Evolutionary conservation across 2,888 invertebrate species (phyloP).

Genomic region (Agrotis segetum): DNA sequence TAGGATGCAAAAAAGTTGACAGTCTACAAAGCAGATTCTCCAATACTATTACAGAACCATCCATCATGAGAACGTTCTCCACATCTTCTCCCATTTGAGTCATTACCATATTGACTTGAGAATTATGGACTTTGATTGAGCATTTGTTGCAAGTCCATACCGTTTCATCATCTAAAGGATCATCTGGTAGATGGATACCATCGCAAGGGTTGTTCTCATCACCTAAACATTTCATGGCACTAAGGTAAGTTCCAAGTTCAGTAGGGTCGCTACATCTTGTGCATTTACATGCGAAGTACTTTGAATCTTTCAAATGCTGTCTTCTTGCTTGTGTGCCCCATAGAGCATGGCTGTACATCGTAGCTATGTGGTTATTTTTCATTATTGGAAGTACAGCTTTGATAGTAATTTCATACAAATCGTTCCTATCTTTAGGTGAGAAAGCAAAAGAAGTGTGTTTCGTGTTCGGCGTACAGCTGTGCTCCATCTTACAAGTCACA

Average conservation of each 20-base stretch:
- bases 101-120: constrained; percentile 92
- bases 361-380: constrained; percentile 94
- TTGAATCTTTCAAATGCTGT: constrained; percentile 94
- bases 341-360: constrained; percentile 96
- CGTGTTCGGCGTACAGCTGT: constrained; percentile 95
- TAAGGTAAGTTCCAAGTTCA: constrained; percentile 94
- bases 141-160: constrained; percentile 95
- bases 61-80: constrained; percentile 92
- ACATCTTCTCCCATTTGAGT: constrained; percentile 95
- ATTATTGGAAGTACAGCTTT: constrained; percentile 92
- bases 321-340: constrained; percentile 96
- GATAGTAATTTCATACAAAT: constrained; percentile 92
- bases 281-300: constrained; percentile 95
- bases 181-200: constrained; percentile 93
- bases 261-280: constrained; percentile 95
- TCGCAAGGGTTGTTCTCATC: constrained; percentile 91
- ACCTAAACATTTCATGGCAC: constrained; percentile 93
- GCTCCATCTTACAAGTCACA: constrained; percentile 95
- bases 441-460: constrained; percentile 93
- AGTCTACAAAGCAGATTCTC: constrained; percentile 93
- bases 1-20: constrained; percentile 94
- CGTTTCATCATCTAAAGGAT: constrained; percentile 93
- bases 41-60: constrained; percentile 91
- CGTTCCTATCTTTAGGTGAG: constrained; percentile 86
- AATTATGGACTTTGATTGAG: constrained; percentile 91